Conservation (phyloP, 1,140 invertebrate genomes). For the Bombus pyrosoma region DNA sequence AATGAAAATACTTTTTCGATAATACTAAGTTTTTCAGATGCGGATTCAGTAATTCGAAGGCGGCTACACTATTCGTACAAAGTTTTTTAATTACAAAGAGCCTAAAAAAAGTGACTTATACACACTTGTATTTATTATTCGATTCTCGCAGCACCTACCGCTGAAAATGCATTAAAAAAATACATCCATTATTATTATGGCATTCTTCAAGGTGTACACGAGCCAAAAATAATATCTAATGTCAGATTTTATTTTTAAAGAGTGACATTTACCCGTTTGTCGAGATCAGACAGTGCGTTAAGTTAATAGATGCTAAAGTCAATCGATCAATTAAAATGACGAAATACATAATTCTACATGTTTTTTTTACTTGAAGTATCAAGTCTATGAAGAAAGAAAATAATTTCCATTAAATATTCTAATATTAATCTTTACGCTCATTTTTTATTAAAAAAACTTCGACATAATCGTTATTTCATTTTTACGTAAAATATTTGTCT, state of each 20-base stretch:
- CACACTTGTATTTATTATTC: neutral
- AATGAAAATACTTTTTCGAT: conserved; percentile 17
- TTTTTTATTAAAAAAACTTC: neutral
- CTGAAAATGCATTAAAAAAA: conserved; percentile 43
- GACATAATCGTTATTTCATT: neutral
- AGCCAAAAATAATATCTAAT: neutral
- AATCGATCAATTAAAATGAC: neutral
- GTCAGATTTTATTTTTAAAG: neutral
- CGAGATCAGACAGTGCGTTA: conserved; percentile 15
- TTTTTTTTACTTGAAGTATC: neutral
- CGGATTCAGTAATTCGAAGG: neutral
- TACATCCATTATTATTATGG: conserved; percentile 40
- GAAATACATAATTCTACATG: neutral
- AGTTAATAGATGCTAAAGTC: conserved; percentile 7
- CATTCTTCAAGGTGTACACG: conserved; percentile 46
- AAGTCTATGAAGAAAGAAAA: neutral
- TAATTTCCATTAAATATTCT: neutral
- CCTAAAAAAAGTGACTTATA: conserved; percentile 11
- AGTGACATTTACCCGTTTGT: neutral
- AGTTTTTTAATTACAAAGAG: conserved; percentile 16
- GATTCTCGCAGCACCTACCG: conserved; percentile 16
- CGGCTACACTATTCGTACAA: conserved; percentile 3
- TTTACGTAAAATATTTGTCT: neutral
- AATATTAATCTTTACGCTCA: neutral
- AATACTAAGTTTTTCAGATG: conserved; percentile 19